phyloP scores from a whole-genome alignment of 2,888 invertebrate species.

The Caenorhabditis sinica region DNA sequence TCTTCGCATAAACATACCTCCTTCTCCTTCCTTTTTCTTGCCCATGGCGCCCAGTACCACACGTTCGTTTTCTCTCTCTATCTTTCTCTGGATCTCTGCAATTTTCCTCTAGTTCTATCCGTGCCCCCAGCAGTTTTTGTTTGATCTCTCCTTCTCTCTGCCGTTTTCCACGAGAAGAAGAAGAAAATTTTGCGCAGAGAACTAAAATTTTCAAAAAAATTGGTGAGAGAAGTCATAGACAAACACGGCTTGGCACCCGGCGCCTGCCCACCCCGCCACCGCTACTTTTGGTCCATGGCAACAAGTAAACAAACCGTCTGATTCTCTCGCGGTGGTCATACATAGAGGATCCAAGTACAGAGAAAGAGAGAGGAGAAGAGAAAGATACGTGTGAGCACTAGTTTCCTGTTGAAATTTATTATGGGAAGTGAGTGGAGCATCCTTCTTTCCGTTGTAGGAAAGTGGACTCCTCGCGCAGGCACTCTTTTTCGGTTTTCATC shows the following conservation, averaged over 20 bases:
- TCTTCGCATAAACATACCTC: slow-evolving; percentile 1
- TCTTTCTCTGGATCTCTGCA: not conserved
- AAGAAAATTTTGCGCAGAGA: not conserved
- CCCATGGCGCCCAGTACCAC: not conserved
- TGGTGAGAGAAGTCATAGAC: slow-evolving; percentile 44
- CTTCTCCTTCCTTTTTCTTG: not conserved
- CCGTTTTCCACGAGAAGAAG: not conserved
- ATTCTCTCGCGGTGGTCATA: slow-evolving; percentile 15
- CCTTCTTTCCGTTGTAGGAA: not conserved
- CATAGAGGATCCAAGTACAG: slow-evolving; percentile 1
- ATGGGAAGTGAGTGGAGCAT: not conserved
- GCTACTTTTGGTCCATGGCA: slow-evolving; percentile 30
- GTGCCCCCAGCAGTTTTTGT: slow-evolving; percentile 26
- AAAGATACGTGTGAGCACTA: slow-evolving; percentile 4
- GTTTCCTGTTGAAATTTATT: not conserved
- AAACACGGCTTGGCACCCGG: slow-evolving; percentile 58
- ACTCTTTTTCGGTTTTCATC: too few species aligned
- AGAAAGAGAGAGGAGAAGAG: too few species aligned
- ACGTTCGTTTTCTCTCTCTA: not conserved
- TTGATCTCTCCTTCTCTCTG: slow-evolving; percentile 2
- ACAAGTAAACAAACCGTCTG: slow-evolving; percentile 53
- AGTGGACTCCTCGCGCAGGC: too few species aligned
- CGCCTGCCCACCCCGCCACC: slow-evolving; percentile 3
- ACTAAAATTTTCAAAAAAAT: not conserved
- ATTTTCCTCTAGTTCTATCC: too few species aligned